Percentiles rank a stretch among this genome's conserved stretches.
phyloP scores from a whole-genome alignment of 1,140 invertebrate species.

The Musca domestica region DNA sequence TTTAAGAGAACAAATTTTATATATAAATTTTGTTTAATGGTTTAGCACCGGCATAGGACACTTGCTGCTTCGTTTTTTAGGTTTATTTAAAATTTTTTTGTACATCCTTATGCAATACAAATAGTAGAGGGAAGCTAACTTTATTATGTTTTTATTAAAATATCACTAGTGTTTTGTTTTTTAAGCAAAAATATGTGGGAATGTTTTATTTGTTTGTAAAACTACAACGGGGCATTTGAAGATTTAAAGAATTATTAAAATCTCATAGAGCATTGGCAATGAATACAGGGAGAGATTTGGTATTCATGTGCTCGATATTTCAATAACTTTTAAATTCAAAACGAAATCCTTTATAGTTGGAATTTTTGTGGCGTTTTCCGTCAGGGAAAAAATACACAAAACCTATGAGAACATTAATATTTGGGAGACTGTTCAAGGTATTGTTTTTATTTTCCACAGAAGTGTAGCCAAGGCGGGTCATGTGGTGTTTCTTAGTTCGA shows the following conservation, averaged over 20 bases:
- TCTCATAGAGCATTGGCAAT: neutral
- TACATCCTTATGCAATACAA: neutral
- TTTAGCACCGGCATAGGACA: slow-evolving; percentile 53
- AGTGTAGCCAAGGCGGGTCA: too few species aligned
- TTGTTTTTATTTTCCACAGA: neutral
- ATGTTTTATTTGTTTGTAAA: neutral
- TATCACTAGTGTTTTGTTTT: neutral
- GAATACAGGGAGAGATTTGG: neutral
- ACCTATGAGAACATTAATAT: too few species aligned
- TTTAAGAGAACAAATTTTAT: slow-evolving; percentile 1
- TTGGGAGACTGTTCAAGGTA: neutral
- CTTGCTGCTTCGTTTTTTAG: slow-evolving; percentile 36
- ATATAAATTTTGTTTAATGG: slow-evolving; percentile 29
- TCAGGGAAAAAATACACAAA: too few species aligned
- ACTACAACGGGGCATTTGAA: neutral
- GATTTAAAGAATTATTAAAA: neutral
- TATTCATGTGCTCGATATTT: neutral
- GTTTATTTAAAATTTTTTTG: neutral
- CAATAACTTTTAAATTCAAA: too few species aligned
- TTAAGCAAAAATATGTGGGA: neutral
- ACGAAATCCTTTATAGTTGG: too few species aligned
- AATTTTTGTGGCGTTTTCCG: too few species aligned
- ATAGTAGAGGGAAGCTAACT: neutral
- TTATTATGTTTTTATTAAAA: neutral
- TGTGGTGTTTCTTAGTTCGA: too few species aligned